Conservation (phyloP, 2,888 invertebrate genomes). For the Iphiclides podalirius region DNA sequence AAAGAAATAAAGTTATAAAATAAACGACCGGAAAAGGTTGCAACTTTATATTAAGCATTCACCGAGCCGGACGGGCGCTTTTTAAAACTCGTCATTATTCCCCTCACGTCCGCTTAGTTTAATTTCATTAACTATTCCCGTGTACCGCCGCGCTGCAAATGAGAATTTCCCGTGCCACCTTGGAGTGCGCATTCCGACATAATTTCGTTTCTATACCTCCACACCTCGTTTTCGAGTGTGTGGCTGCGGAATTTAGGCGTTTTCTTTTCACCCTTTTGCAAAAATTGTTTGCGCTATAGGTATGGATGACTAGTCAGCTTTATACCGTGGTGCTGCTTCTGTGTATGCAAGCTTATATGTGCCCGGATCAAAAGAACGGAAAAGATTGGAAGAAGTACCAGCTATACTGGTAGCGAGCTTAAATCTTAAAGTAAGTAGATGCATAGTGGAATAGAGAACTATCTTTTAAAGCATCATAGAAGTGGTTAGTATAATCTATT, state of each 20-base stretch:
- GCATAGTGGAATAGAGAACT: no score
- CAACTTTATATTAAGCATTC: slow-evolving; percentile 9
- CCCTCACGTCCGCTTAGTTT: slow-evolving; percentile 43
- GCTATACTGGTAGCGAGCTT: no score
- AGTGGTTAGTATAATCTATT: no score
- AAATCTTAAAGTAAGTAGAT: no score
- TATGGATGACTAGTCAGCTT: no score
- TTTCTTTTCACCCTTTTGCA: slow-evolving; percentile 7
- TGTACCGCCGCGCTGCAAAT: slow-evolving; percentile 49
- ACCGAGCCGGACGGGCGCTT: slow-evolving; percentile 4
- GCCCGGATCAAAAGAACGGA: no score
- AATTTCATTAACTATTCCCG: slow-evolving; percentile 67
- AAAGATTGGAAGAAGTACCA: no score
- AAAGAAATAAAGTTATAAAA: not conserved
- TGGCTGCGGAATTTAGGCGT: slow-evolving; percentile 8
- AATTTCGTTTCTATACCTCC: slow-evolving; percentile 31
- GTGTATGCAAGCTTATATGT: no score
- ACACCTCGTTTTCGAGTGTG: slow-evolving; percentile 15
- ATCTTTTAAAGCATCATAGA: no score
- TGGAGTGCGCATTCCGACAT: slow-evolving; percentile 36
- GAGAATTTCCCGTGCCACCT: slow-evolving; percentile 46
- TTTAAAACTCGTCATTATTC: slow-evolving; percentile 16
- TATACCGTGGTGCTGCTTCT: no score
- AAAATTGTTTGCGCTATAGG: not conserved
- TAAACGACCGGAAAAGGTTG: not conserved